Evolutionary conservation across 2,797 vertebrate species (phyloP), one percentile per base, ranked within the genome.

Genomic region (Acrossocheilus wenchowensis): DNA sequence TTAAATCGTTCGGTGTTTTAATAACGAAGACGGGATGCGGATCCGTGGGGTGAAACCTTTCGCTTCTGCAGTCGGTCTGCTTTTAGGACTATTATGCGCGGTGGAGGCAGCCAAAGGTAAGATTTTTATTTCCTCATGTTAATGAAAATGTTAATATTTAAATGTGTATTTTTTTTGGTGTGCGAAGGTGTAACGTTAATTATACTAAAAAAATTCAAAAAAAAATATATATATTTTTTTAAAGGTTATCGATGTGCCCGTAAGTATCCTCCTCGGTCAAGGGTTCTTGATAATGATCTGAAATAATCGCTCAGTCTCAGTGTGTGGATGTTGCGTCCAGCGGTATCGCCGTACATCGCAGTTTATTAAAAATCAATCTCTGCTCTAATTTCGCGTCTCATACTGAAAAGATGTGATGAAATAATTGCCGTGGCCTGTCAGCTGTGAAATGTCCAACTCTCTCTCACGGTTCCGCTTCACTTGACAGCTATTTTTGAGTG

Each of bases 61-160:
- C 88, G 94, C 94, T 93, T 95, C 94, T 93, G 92, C 92, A 81
- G 92, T 93, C 92, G 94, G 93, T 93, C 92, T 95, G 94, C 92
- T 96, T 93, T 94, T 96, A 91, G 95, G 93, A 93, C 94, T 96
- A 89, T 90, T 96, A 90, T 96, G 92, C 86, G 94, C 94, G 91
- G 92, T 90, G 93, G 92, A 96, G 84, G 94, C 95, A 86, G 93
- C 94, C 84, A 96, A 96, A 96, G 96, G 96, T 96, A 94, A 94
- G 90, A 91, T 48, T 36, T 50, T 15, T 81, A 50, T 39, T 14
- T 10, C 4, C 14, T 45, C 10, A 45, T 45, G 43, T 45, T 9
- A 68, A 50, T 81, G 1, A 14, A 11, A 66, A 81, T 12, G 12
- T 26, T 2, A 41, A 50, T 8, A 81, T 12, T 7, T 26, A 5